A percentile compares a stretch with the other conserved stretches of the same genome.
phyloP scores from a whole-genome alignment of 2,888 invertebrate genomes.

The Brachypalpus laphriformis region DNA sequence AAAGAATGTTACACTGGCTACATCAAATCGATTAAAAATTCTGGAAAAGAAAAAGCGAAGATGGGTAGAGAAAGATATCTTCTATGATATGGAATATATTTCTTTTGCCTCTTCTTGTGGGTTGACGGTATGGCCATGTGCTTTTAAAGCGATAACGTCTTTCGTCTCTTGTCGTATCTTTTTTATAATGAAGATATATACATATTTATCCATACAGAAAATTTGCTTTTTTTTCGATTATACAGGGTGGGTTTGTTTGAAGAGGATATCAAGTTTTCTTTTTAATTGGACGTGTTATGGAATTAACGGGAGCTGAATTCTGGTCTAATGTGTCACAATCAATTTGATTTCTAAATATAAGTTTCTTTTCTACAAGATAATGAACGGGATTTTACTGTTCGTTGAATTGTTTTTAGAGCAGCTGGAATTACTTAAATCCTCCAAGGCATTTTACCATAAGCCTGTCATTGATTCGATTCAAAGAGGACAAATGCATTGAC shows the following conservation, averaged over 20 bases:
- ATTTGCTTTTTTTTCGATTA: slow-evolving; percentile 1
- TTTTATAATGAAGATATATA: slow-evolving; percentile 12
- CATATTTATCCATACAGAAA: neutral
- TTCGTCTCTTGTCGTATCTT: neutral
- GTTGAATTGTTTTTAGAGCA: too few species aligned
- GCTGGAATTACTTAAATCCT: too few species aligned
- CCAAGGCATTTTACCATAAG: too few species aligned
- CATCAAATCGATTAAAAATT: neutral
- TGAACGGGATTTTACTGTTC: too few species aligned
- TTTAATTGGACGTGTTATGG: neutral
- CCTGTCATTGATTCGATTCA: too few species aligned
- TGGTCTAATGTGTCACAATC: neutral
- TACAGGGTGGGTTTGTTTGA: neutral
- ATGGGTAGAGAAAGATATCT: neutral
- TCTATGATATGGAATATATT: slow-evolving; percentile 6
- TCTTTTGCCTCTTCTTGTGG: neutral
- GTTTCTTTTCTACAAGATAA: neutral
- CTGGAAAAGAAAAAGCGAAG: neutral
- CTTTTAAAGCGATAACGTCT: slow-evolving; percentile 1
- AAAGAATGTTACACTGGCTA: neutral
- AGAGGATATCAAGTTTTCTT: neutral
- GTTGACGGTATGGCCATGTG: neutral
- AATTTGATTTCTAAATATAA: neutral
- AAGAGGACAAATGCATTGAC: too few species aligned
- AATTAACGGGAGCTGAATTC: slow-evolving; percentile 1